A percentile compares a stretch with the other conserved stretches of the same genome.
These are phyloP conservation scores for Trilocha varians DNA, from an alignment of 2,888 invertebrate genomes.

Conservation along the genomic window DNA sequence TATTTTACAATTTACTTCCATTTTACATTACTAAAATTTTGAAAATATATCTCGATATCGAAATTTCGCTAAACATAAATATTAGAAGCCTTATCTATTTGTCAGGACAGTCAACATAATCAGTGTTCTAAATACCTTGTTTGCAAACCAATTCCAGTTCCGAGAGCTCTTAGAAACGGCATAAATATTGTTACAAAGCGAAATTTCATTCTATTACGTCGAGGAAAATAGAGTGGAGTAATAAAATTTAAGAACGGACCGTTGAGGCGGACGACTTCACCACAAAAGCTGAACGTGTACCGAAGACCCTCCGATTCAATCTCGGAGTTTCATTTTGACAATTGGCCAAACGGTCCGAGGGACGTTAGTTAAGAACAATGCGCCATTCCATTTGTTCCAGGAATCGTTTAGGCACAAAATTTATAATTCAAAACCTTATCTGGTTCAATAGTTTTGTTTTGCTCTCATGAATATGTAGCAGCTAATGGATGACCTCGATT, in stretches of 20 bases:
- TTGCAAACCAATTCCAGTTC: neutral
- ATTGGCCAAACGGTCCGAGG: conserved; percentile 14
- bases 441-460: too few relatives aligned
- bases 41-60: too few relatives aligned
- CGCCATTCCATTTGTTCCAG: conserved; percentile 10
- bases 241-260: conserved; percentile 24
- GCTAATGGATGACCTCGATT: too few relatives aligned
- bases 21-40: too few relatives aligned
- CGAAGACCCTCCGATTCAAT: conserved; percentile 10
- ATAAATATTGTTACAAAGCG: neutral
- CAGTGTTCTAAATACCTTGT: neutral
- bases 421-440: neutral
- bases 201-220: conserved; percentile 17
- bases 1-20: too few relatives aligned
- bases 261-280: conserved; percentile 32
- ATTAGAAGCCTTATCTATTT: too few relatives aligned
- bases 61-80: too few relatives aligned
- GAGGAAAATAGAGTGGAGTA: conserved; percentile 11
- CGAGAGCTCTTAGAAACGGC: neutral
- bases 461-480: too few relatives aligned
- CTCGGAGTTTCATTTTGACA: conserved; percentile 13
- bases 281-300: conserved; percentile 20
- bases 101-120: neutral
- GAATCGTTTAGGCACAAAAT: conserved; percentile 6
- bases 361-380: conserved; percentile 16